Evolutionary conservation across 2,113 vertebrate genomes (phyloP), one percentile per base, ranked within the genome.

Genomic region (Tangachromis dhanisi): DNA sequence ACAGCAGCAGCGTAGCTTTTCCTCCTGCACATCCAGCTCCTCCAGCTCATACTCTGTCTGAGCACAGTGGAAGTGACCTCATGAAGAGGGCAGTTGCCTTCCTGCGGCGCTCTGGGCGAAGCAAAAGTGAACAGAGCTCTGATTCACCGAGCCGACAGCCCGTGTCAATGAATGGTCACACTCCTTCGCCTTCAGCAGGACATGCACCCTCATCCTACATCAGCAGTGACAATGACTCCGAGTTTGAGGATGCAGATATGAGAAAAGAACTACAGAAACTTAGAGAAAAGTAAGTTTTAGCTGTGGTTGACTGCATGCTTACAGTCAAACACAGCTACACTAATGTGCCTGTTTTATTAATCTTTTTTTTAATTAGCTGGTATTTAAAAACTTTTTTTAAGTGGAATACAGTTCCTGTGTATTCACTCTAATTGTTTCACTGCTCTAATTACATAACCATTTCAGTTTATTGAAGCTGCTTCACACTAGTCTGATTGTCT

Each of bases 211-310:
- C 92, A 82, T 98, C 98, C 2, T 99, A 98, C 91, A 95, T 98
- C 94, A 99, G 99, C 96, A 99, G 99, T 2, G 99, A 99, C 96
- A 99, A 99, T 1, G 99, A 99, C 91, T 99, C 99, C 0, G 99
- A 99, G 90, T 97, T 99, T 84, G 99, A 99, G 94, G 98, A 99
- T 2, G 96, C 97, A 0, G 99, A 99, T 86, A 97, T 99, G 95
- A 98, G 96, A 95, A 99, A 97, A 79, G 98, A 99, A 76, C 93
- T 99, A 53, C 98, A 99, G 93, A 97, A 95, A 73, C 97, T 99
- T 45, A 96, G 98, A 94, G 98, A 99, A 94, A 99, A 99, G 99
- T 99, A 97, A 89, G 40, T 76, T 76, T 45, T 47, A 76, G 40
- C 24, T 29, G 40, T 76, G 59, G 17, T 33, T 35, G 9, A 35